Conservation (phyloP, 2,797 vertebrate species). For the Ctenopoma multispine region DNA sequence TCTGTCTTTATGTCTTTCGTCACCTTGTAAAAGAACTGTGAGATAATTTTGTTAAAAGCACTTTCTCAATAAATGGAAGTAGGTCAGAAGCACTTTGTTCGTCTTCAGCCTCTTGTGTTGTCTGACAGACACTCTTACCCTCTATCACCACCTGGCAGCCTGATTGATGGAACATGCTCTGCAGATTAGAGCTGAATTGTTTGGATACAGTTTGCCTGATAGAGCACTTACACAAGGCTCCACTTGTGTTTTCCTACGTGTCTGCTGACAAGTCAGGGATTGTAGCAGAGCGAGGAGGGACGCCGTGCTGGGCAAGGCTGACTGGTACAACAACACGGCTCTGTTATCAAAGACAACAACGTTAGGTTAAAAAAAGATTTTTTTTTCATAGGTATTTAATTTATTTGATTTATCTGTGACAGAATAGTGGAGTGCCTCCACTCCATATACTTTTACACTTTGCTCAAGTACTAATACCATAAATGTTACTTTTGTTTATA, state of each 20-base stretch:
- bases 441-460: background rate
- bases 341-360: conserved; percentile 66
- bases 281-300: conserved; percentile 49
- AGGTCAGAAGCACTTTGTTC: conserved; percentile 44
- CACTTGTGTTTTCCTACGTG: conserved; percentile 63
- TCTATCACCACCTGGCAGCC: conserved; percentile 45
- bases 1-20: conserved; percentile 28
- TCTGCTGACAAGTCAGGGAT: conserved; percentile 69
- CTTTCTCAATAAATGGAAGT: conserved; percentile 30
- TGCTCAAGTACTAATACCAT: background rate
- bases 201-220: conserved; percentile 58
- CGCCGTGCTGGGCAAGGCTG: conserved; percentile 52
- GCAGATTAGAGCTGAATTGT: conserved; percentile 56
- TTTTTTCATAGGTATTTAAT: conserved; percentile 26
- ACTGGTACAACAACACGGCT: conserved; percentile 57
- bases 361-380: background rate
- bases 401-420: conserved; percentile 23
- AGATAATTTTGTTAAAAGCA: background rate
- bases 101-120: conserved; percentile 29
- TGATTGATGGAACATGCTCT: conserved; percentile 64
- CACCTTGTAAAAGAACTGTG: conserved; percentile 12
- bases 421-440: background rate
- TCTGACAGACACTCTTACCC: conserved; percentile 47
- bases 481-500: background rate
- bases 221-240: conserved; percentile 55